phyloP scores from a whole-genome alignment of 2,888 invertebrate genomes.

The Ptychoptera albimana region DNA sequence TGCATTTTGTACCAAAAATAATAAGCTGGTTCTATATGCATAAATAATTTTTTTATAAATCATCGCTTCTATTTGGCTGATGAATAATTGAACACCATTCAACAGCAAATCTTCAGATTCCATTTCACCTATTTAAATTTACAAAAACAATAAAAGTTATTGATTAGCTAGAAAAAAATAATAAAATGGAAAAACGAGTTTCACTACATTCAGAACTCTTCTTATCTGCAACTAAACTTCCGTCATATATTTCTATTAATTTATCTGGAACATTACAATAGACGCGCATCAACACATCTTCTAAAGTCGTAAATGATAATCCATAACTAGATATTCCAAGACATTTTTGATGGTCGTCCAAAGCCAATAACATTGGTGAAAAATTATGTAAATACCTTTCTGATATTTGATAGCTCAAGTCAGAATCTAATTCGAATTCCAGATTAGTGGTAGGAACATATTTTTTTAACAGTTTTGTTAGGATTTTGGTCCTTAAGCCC shows the following conservation, averaged over 20 bases:
- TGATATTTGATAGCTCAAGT: slow-evolving; percentile 46
- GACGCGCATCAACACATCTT: slow-evolving; percentile 64
- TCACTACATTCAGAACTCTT: background rate
- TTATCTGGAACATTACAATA: slow-evolving; percentile 10
- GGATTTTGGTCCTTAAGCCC: slow-evolving; percentile 27
- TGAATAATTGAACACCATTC: slow-evolving; percentile 11
- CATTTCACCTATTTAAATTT: background rate
- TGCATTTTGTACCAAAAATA: slow-evolving; percentile 41
- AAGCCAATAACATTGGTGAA: slow-evolving; percentile 44
- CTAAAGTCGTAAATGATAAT: slow-evolving; percentile 65
- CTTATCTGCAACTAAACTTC: too few species aligned
- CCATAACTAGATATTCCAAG: slow-evolving; percentile 61
- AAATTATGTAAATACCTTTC: slow-evolving; percentile 44
- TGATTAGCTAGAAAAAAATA: too few species aligned
- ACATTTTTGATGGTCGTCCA: slow-evolving; percentile 38
- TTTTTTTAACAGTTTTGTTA: slow-evolving; percentile 38
- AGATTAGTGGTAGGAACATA: slow-evolving; percentile 44
- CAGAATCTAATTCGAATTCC: slow-evolving; percentile 50
- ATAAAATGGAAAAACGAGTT: too few species aligned
- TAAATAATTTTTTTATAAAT: slow-evolving; percentile 42
- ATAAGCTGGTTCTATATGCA: slow-evolving; percentile 43
- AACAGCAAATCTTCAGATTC: slow-evolving; percentile 1
- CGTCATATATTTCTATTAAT: background rate
- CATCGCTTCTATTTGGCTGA: slow-evolving; percentile 41
- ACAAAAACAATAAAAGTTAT: too few species aligned